These are phyloP conservation scores for Agriopis leucophaearia DNA, from an alignment of 2,888 invertebrate genomes.

Conservation along the genomic window DNA sequence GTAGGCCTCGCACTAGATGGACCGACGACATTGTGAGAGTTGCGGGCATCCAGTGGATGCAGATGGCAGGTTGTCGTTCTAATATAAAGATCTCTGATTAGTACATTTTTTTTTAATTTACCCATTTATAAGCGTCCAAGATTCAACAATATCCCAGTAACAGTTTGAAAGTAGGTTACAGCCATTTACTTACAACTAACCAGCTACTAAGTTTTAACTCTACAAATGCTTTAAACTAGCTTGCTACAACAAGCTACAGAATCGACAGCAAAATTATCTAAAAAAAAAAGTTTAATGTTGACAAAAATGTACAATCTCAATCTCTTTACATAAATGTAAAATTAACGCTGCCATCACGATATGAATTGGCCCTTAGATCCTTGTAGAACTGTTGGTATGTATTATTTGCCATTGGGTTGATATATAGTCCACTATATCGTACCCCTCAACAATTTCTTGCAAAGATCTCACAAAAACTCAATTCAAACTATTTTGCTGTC, in stretches of 20 bases:
- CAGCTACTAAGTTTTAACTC: slow-evolving; percentile 77
- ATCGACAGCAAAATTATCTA: slow-evolving; percentile 51
- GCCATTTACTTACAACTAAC: slow-evolving; percentile 60
- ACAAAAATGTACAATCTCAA: too few relatives aligned
- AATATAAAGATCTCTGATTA: too few relatives aligned
- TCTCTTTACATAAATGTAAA: too few relatives aligned
- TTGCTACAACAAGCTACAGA: slow-evolving; percentile 81
- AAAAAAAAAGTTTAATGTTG: not conserved
- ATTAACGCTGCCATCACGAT: not conserved
- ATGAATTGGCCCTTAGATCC: not conserved
- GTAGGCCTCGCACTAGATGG: too few relatives aligned
- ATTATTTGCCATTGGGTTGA: not conserved
- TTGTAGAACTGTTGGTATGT: not conserved
- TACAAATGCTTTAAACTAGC: slow-evolving; percentile 85
- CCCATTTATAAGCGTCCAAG: not conserved
- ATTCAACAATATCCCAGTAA: slow-evolving; percentile 23
- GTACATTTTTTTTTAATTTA: too few relatives aligned
- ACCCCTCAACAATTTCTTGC: not conserved
- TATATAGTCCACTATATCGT: not conserved
- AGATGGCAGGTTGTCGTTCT: too few relatives aligned
- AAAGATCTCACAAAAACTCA: too few relatives aligned
- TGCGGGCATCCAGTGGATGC: too few relatives aligned
- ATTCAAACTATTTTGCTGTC: slow-evolving; percentile 51
- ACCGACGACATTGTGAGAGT: too few relatives aligned
- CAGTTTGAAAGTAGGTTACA: slow-evolving; percentile 44